phyloP scores from a whole-genome alignment of 2,888 invertebrate genomes.

The Stramonita haemastoma region DNA sequence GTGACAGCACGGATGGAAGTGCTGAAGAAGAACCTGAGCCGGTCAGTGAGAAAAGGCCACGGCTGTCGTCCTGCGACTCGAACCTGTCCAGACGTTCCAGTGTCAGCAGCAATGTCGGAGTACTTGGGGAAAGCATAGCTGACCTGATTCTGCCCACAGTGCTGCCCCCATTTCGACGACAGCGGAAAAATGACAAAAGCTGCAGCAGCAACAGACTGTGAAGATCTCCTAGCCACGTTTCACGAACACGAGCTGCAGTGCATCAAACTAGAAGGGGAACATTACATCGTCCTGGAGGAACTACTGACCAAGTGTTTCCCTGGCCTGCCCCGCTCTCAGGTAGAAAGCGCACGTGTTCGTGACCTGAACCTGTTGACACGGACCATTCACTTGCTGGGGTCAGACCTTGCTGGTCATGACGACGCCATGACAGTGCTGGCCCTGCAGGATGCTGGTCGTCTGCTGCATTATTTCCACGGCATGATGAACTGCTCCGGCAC shows the following conservation, averaged over 20 bases:
- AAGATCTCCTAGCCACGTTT: constrained; percentile 29
- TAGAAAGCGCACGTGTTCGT: constrained; percentile 15
- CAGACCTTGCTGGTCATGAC: not conserved
- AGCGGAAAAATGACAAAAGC: not conserved
- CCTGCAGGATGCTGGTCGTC: constrained; percentile 24
- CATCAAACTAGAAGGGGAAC: constrained; percentile 35
- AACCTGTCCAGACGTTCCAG: not conserved
- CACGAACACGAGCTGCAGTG: constrained; percentile 35
- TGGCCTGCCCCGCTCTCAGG: constrained; percentile 28
- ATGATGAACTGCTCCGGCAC: constrained; percentile 35
- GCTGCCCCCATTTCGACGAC: constrained; percentile 30
- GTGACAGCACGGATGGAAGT: constrained; percentile 21
- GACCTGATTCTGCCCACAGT: constrained; percentile 36
- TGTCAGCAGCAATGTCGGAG: constrained; percentile 4
- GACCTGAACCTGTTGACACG: constrained; percentile 35
- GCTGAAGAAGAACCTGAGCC: not conserved
- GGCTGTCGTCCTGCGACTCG: constrained; percentile 8
- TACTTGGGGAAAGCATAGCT: constrained; percentile 4
- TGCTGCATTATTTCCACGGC: constrained; percentile 39
- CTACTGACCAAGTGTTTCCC: constrained; percentile 39
- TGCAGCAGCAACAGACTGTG: not conserved
- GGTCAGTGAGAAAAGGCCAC: not conserved
- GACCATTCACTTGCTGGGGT: constrained; percentile 27
- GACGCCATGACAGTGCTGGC: constrained; percentile 27
- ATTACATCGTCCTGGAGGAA: constrained; percentile 35